phyloP scores from a whole-genome alignment of 92 coral and sea anemone genomes.

The Umimayanthus kanabou region DNA sequence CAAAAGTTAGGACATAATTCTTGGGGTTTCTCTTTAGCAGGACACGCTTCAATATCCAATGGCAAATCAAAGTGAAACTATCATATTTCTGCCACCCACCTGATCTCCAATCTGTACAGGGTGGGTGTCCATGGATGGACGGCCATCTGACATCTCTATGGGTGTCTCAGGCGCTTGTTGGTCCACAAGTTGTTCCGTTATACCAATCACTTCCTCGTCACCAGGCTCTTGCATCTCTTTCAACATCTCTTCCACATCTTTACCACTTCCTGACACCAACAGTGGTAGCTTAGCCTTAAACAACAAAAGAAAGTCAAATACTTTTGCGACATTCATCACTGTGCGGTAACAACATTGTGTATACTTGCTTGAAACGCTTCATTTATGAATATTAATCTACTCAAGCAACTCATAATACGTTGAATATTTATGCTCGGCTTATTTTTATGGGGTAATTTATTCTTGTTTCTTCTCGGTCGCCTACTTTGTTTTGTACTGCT shows the following conservation, averaged over 20 bases:
- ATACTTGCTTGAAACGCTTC: too few species aligned
- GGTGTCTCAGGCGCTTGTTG: slow-evolving; percentile 47
- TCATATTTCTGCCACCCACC: background rate
- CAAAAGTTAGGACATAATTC: too few species aligned
- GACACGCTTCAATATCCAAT: background rate
- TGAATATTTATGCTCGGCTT: too few species aligned
- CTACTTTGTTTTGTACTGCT: too few species aligned
- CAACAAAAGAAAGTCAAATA: background rate
- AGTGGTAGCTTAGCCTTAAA: slow-evolving; percentile 79
- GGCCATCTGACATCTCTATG: slow-evolving; percentile 24
- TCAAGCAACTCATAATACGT: too few species aligned
- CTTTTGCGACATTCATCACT: too few species aligned
- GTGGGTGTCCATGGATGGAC: background rate
- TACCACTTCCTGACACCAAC: slow-evolving; percentile 67
- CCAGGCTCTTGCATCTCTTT: slow-evolving; percentile 89
- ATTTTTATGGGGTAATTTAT: too few species aligned
- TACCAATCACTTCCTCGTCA: slow-evolving; percentile 87
- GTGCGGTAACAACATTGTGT: too few species aligned
- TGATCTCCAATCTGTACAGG: slow-evolving; percentile 20
- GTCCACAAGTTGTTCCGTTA: slow-evolving; percentile 78
- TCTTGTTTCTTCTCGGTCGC: too few species aligned
- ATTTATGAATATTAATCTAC: too few species aligned
- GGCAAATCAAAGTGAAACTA: background rate
- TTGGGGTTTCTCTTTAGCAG: too few species aligned
- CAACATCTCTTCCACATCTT: slow-evolving; percentile 80